Conservation (phyloP, 2,113 vertebrate genomes). For the Mesocricetus auratus region DNA sequence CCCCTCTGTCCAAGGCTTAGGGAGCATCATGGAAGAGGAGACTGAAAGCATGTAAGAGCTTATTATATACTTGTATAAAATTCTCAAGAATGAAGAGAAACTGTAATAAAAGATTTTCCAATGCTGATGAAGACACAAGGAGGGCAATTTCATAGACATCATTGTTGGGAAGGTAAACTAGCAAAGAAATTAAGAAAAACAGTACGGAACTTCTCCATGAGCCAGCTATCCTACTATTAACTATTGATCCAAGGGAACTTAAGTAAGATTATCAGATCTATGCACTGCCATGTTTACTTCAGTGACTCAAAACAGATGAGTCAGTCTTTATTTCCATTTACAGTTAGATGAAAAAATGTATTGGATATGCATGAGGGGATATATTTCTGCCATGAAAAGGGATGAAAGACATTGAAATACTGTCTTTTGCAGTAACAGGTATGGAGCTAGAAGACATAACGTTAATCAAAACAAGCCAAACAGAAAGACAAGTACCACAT, state of each 20-base stretch:
- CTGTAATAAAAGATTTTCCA: not conserved
- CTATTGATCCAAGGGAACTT: not conserved
- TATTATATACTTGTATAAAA: not conserved
- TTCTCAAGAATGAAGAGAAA: not conserved
- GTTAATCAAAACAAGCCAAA: not conserved
- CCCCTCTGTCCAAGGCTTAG: not conserved
- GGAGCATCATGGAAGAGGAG: not conserved
- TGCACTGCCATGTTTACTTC: not conserved
- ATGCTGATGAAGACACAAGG: not conserved
- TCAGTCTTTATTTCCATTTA: not conserved
- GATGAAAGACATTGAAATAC: not conserved
- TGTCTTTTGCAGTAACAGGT: not conserved
- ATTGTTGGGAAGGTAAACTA: not conserved
- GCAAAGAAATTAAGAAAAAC: not conserved
- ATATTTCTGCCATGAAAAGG: not conserved
- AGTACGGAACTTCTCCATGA: not conserved
- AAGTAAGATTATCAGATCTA: not conserved
- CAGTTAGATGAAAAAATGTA: not conserved
- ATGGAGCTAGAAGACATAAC: not conserved
- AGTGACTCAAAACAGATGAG: not conserved
- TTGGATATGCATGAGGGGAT: not conserved
- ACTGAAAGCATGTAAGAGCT: not conserved
- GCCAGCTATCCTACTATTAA: not conserved
- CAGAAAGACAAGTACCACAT: not conserved
- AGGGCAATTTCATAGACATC: not conserved